phyloP scores from a whole-genome alignment of 2,113 vertebrate genomes.

The Vireo altiloquus region DNA sequence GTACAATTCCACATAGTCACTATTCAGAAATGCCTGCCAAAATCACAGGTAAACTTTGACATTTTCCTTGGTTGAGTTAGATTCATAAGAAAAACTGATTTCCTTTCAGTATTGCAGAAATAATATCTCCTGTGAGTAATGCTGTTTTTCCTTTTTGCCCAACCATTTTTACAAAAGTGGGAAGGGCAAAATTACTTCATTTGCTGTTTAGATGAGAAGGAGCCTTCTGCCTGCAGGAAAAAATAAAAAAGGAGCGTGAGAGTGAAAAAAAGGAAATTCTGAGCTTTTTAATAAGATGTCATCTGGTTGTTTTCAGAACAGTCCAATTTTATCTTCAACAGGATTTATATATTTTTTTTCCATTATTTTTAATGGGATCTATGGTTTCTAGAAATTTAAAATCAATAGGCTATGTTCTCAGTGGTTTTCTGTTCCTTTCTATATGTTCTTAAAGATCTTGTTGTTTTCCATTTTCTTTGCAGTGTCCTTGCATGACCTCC shows the following conservation, averaged over 20 bases:
- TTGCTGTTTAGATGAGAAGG: neutral
- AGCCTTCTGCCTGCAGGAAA: neutral
- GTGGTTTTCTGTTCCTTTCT: constrained; percentile 1
- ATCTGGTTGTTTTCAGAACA: neutral
- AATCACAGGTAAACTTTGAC: neutral
- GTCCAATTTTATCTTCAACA: neutral
- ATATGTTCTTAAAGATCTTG: neutral
- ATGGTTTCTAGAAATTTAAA: neutral
- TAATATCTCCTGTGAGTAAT: neutral
- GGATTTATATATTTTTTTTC: neutral
- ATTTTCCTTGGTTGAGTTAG: neutral
- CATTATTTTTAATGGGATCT: neutral
- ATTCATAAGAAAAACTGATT: neutral
- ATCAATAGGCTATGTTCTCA: neutral
- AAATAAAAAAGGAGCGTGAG: too few relatives aligned
- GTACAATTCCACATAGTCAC: neutral
- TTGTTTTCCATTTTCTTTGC: neutral
- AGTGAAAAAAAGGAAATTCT: neutral
- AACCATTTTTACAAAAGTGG: neutral
- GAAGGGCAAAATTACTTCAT: neutral
- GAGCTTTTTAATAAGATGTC: neutral
- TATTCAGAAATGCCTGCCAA: neutral
- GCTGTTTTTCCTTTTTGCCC: neutral
- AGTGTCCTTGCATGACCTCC: constrained; percentile 38
- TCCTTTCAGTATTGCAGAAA: neutral